A percentile compares a stretch with the other conserved stretches of the same genome.
phyloP scores from a whole-genome alignment of 92 coral and sea anemone species.

The Actinernus sp. region DNA sequence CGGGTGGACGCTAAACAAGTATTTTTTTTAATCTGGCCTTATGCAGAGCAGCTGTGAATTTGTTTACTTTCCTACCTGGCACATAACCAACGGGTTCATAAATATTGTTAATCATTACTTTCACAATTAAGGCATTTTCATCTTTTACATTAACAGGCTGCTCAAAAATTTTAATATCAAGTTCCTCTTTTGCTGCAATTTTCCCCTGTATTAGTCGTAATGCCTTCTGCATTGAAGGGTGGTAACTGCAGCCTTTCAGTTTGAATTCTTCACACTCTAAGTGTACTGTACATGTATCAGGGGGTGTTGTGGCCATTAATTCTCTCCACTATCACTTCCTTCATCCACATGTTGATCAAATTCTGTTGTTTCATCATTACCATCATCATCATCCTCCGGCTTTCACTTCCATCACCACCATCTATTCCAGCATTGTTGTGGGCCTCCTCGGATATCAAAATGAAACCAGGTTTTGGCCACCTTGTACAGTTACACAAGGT shows the following conservation, averaged over 20 bases:
- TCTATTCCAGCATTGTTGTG: too few species aligned
- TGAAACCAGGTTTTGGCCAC: not conserved
- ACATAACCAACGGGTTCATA: constrained; percentile 35
- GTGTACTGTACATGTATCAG: too few species aligned
- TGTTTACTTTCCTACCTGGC: constrained; percentile 32
- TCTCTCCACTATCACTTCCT: not conserved
- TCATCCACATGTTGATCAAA: too few species aligned
- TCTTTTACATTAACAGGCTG: constrained; percentile 29
- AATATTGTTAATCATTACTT: not conserved
- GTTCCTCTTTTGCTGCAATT: not conserved
- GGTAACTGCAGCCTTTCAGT: constrained; percentile 15
- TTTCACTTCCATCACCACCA: too few species aligned
- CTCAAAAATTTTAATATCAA: not conserved
- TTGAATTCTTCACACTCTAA: constrained; percentile 2
- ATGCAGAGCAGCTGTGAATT: constrained; percentile 17
- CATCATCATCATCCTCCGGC: too few species aligned
- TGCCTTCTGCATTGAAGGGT: constrained; percentile 19
- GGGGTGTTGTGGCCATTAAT: too few species aligned
- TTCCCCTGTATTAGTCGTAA: not conserved
- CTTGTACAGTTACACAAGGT: constrained; percentile 1
- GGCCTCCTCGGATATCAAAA: too few species aligned
- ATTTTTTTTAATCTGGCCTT: too few species aligned
- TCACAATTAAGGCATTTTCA: constrained; percentile 46
- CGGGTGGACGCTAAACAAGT: too few species aligned
- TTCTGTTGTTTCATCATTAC: too few species aligned